Evolutionary conservation across 1,140 invertebrate genomes (phyloP).

Genomic region (Cydia amplana): DNA sequence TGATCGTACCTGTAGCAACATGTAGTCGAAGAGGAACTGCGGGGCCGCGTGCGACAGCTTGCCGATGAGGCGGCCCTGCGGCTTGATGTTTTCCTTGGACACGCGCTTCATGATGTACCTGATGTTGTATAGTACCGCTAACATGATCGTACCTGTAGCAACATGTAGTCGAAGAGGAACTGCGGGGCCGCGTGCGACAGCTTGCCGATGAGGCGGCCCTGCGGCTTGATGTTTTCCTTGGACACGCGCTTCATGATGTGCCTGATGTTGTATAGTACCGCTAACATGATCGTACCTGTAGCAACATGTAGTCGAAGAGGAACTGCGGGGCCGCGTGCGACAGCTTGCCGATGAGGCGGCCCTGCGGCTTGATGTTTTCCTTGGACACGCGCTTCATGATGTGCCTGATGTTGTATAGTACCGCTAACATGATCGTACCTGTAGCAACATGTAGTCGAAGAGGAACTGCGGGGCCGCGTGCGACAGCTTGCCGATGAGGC

Average conservation of each 20-base stretch:
- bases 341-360: conserved; percentile 96
- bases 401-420: no score
- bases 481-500: conserved; percentile 97
- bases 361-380: conserved; percentile 98
- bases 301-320: conserved; percentile 95
- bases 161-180: conserved; percentile 97
- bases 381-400: conserved; percentile 99
- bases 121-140: no score
- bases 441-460: conserved; percentile 95
- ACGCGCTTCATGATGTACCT: conserved; percentile 99
- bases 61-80: conserved; percentile 95
- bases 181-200: conserved; percentile 97
- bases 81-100: conserved; percentile 99
- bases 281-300: conserved; percentile 82
- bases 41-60: conserved; percentile 98
- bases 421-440: conserved; percentile 81
- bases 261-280: no score
- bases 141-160: conserved; percentile 82
- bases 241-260: conserved; percentile 98
- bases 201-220: conserved; percentile 97
- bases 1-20: conserved; percentile 85
- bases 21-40: conserved; percentile 97
- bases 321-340: conserved; percentile 97
- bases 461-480: conserved; percentile 97
- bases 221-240: conserved; percentile 99